Evolutionary conservation across 2,888 invertebrate genomes (phyloP), one percentile per base, ranked within the genome.

Genomic region (Apamea crenata): DNA sequence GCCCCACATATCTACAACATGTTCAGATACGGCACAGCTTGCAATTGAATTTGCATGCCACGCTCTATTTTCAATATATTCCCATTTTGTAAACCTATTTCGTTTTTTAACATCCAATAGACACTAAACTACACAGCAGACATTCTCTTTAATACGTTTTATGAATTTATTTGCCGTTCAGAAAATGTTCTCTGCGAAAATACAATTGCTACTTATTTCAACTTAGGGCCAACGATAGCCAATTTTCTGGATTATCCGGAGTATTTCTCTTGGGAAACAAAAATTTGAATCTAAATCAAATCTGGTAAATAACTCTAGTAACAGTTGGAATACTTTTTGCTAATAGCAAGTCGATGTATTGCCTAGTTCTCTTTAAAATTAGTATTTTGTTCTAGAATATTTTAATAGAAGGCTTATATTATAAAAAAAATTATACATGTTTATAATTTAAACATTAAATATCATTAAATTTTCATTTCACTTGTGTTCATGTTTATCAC

Each of bases 401-500:
- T 74, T 44, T 25, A 47, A 63, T 59, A 18, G 18, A 72, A 25
- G 7, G 12, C 8, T 40, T 77, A 53, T 74, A 74, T 40, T 77
- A 53, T 74, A 74, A 72, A 79, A 66, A 74, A 70, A 74, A 56
- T 69, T 59, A 50, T n/a, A 67, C 18, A 68, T 76, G 77, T 85
- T 78, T 80, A 80, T 69, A n/a, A 84, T 84, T 78, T 65, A 66
- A 74, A 71, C 78, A 77, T 82, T 36, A 66, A 77, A 72, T 73
- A 79, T 80, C 16, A 80, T 85, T 74, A 81, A 82, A 67, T 81
- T 82, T 88, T 83, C 82, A 83, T 84, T 84, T 77, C 66, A 68
- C 88, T 82, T 80, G 78, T 83, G 82, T 89, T 80, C 83, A 80
- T 89, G 91, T 92, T 92, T 91, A 92, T 92, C 91, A 91, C 82